A percentile compares a stretch with the other conserved stretches of the same genome.
These are phyloP conservation scores for Cheilosia urbana DNA, from an alignment of 2,888 invertebrate species.

Conservation along the genomic window DNA sequence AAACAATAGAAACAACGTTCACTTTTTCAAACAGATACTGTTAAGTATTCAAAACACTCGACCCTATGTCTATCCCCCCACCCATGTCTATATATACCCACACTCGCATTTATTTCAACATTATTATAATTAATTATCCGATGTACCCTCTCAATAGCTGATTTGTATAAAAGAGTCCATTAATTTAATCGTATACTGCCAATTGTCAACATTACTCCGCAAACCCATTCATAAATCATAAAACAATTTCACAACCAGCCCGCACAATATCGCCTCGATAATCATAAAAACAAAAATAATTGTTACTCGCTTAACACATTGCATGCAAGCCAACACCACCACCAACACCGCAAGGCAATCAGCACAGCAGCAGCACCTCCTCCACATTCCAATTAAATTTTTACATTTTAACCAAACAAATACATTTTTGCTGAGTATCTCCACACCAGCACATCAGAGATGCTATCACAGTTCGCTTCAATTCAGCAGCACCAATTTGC, in stretches of 20 bases:
- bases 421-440: constrained; percentile 5
- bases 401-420: constrained; percentile 47
- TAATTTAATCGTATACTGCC: constrained; percentile 54
- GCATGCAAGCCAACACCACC: constrained; percentile 15
- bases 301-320: constrained; percentile 15
- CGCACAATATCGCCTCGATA: constrained; percentile 33
- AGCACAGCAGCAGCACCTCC: constrained; percentile 31
- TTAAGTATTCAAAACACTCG: no score
- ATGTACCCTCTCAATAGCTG: constrained; percentile 17
- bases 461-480: constrained; percentile 60
- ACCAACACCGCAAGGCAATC: background rate
- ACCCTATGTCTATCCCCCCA: no score
- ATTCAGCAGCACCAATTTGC: constrained; percentile 72
- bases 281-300: background rate
- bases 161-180: constrained; percentile 27
- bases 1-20: no score
- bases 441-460: constrained; percentile 39
- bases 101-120: background rate
- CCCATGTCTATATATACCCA: no score
- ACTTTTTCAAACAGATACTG: background rate
- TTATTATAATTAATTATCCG: constrained; percentile 15
- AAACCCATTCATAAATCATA: constrained; percentile 66
- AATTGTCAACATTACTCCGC: constrained; percentile 53
- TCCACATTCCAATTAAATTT: constrained; percentile 71
- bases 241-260: constrained; percentile 54